Conservation (phyloP, 1,140 invertebrate genomes). For the Linepithema humile region DNA sequence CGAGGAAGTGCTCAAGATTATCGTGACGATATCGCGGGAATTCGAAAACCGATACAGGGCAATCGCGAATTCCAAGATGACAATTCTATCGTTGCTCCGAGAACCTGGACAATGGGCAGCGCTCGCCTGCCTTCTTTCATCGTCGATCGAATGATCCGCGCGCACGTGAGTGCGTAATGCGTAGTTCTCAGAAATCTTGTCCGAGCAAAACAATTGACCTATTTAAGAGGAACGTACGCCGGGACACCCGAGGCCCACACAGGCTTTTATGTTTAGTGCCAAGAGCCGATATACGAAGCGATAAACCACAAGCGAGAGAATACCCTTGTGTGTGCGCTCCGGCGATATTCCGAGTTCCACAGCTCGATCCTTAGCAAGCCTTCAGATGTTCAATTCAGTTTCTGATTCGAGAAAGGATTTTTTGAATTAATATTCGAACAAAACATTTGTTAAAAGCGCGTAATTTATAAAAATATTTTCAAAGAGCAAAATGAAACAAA, state of each 20-base stretch:
- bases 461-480: neutral
- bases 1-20: too few relatives aligned
- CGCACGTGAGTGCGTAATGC: neutral
- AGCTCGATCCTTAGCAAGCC: neutral
- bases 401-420: neutral
- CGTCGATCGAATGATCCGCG: slow-evolving; percentile 55
- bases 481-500: neutral
- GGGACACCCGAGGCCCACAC: slow-evolving; percentile 51
- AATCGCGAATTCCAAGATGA: slow-evolving; percentile 12
- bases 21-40: too few relatives aligned
- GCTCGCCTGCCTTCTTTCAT: neutral
- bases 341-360: neutral
- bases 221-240: slow-evolving; percentile 64
- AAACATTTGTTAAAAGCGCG: neutral
- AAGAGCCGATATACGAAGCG: slow-evolving; percentile 52
- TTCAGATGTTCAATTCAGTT: neutral
- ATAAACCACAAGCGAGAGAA: slow-evolving; percentile 54
- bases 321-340: neutral
- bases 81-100: slow-evolving; percentile 34
- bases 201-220: slow-evolving; percentile 68
- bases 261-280: slow-evolving; percentile 55
- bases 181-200: slow-evolving; percentile 65
- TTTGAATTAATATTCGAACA: neutral
- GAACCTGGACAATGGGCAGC: slow-evolving; percentile 63
- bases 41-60: neutral